Percentiles rank a stretch among this genome's conserved stretches.
Conservation (phyloP, 1,140 invertebrate genomes). For the Ditylenchus dipsaci region DNA sequence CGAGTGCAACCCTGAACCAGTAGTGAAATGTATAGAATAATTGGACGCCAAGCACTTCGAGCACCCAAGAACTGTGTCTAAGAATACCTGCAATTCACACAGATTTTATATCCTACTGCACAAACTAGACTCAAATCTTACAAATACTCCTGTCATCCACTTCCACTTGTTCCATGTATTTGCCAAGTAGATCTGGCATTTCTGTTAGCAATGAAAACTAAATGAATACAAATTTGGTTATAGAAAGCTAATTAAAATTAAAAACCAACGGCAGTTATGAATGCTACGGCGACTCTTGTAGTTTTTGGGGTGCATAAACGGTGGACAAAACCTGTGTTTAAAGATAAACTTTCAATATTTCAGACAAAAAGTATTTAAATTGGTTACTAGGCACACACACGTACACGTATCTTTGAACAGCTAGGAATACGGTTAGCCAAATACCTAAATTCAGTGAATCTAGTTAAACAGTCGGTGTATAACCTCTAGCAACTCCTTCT, state of each 20-base stretch:
- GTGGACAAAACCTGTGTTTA: constrained; percentile 27
- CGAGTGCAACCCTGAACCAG: constrained; percentile 43
- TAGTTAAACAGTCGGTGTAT: too few relatives aligned
- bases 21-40: constrained; percentile 44
- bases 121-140: background rate
- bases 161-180: constrained; percentile 27
- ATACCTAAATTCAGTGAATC: background rate
- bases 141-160: constrained; percentile 26
- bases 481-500: too few relatives aligned
- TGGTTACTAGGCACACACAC: constrained; percentile 46
- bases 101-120: too few relatives aligned
- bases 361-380: too few relatives aligned
- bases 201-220: constrained; percentile 42
- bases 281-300: constrained; percentile 36
- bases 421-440: constrained; percentile 45
- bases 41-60: constrained; percentile 37
- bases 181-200: constrained; percentile 48
- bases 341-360: too few relatives aligned
- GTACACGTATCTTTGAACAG: constrained; percentile 52
- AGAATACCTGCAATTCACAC: constrained; percentile 9
- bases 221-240: constrained; percentile 17
- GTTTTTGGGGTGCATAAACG: constrained; percentile 43
- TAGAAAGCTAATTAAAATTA: background rate
- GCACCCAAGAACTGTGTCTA: constrained; percentile 37
- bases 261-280: constrained; percentile 36